Evolutionary conservation across 2,797 vertebrate species (phyloP), one percentile per base, ranked within the genome.

Genomic region (Neomorphus geoffroyi): DNA sequence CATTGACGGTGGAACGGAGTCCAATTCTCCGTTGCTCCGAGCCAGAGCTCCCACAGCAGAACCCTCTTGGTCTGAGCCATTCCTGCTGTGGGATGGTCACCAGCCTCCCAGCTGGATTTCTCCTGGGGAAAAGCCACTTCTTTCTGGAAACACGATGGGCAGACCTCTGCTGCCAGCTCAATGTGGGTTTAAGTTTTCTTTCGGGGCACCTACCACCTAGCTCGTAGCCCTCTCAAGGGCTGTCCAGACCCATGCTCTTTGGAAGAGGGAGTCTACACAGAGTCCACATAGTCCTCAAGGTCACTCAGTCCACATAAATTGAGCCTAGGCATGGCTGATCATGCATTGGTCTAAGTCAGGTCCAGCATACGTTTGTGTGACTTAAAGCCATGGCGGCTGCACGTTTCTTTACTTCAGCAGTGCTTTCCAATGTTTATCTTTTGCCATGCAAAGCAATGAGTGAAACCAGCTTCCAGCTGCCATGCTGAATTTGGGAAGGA

Each of bases 21-120:
- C 85, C 64, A 69, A 51, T 61, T 18, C 58, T 66, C 75, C 39
- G 4, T 19, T 46, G 35, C 73, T 85, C 33, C 1, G 5, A 54
- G 88, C 80, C 88, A 92, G 80, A 77, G 88, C 80, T 77, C 54
- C 93, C 88, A 54, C 67, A 73, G 96, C 88, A 32, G 30, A 90
- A 41, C 74, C 71, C 86, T 45, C 88, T 74, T 32, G 72, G 67
- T 28, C 35, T 15, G 46, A 82, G 83, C 74, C 51, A 22, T 66
- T 62, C 58, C 41, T 41, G 37, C 90, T 27, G 14, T 22, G 80
- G 89, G 92, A 61, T 46, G 70, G 56, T 78, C 30, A 21, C 61
- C 75, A 30, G 39, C 46, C 79, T 61, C 83, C 80, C 18, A 2
- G 43, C 6, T 23, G 56, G 72, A 64, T 64, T 62, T 69, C 62